Percentiles rank a stretch among this genome's conserved stretches.
Conservation (phyloP, 2,113 vertebrate species). For the Machaerirhynchus nigripectus region DNA sequence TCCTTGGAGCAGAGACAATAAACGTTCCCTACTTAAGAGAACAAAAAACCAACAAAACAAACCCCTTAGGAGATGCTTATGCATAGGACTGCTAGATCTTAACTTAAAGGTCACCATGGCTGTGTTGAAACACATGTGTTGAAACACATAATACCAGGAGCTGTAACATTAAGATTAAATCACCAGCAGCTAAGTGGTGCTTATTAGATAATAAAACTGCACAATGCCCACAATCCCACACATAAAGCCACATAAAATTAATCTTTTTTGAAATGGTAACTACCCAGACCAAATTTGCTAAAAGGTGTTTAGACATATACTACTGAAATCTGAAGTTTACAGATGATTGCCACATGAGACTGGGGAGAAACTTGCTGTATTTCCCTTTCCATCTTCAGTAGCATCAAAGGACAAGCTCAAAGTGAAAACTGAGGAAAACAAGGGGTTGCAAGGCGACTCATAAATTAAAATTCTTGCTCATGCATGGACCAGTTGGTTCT, state of each 20-base stretch:
- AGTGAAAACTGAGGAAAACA: not conserved
- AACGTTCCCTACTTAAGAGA: not conserved
- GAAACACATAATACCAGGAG: not conserved
- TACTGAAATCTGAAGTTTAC: not conserved
- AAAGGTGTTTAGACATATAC: not conserved
- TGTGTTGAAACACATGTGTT: not conserved
- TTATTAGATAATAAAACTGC: not conserved
- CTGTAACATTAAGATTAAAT: not conserved
- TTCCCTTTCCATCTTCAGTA: not conserved
- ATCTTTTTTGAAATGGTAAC: not conserved
- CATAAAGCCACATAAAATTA: not conserved
- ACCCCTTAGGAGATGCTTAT: not conserved
- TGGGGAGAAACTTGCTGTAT: not conserved
- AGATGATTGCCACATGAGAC: not conserved
- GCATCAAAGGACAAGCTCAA: not conserved
- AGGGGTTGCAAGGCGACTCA: not conserved
- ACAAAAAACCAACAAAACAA: not conserved
- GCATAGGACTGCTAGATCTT: not conserved
- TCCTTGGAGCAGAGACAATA: not conserved
- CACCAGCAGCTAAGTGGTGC: not conserved
- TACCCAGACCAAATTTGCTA: not conserved
- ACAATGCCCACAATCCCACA: not conserved
- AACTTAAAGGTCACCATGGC: not conserved
- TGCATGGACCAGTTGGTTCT: not conserved
- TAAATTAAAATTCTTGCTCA: not conserved